Evolutionary conservation across 2,888 invertebrate genomes (phyloP).

Genomic region (Formica aserva): DNA sequence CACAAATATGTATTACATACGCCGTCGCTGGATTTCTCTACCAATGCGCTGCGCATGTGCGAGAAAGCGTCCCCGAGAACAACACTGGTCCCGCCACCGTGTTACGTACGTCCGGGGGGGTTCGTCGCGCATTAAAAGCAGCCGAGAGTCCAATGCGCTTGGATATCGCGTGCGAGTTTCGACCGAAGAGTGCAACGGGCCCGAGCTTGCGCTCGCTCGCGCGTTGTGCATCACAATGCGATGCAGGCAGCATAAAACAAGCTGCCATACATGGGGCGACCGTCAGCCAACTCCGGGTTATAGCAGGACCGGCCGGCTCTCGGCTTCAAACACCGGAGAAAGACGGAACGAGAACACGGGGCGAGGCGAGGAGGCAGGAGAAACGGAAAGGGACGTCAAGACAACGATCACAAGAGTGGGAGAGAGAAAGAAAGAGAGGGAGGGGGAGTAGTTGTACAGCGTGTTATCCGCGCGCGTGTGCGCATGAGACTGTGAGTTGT

Average conservation of each 20-base stretch:
- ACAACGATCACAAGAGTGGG: constrained; percentile 1
- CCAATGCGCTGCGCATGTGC: no score
- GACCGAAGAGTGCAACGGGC: constrained; percentile 71
- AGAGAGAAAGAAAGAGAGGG: constrained; percentile 17
- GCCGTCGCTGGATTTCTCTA: no score
- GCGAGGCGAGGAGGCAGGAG: constrained; percentile 23
- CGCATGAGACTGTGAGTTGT: constrained; percentile 49
- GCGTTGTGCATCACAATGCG: constrained; percentile 79
- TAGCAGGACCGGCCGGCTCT: constrained; percentile 80
- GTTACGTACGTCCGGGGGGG: constrained; percentile 55
- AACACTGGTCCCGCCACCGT: constrained; percentile 53
- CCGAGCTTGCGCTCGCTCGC: constrained; percentile 63
- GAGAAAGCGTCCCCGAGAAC: no score
- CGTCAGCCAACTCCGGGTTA: constrained; percentile 83
- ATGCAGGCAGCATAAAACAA: constrained; percentile 84
- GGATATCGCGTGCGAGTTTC: constrained; percentile 74
- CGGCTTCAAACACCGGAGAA: constrained; percentile 57
- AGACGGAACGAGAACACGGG: constrained; percentile 60
- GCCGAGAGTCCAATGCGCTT: constrained; percentile 41
- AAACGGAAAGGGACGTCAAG: constrained; percentile 28
- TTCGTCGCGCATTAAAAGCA: constrained; percentile 52
- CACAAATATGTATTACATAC: no score
- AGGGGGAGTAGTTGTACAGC: constrained; percentile 56
- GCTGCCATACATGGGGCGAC: constrained; percentile 86
- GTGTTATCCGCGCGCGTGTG: constrained; percentile 68